Percentiles rank a stretch among this genome's conserved stretches.
Conservation (phyloP, 2,113 vertebrate species). For the Canis aureus region DNA sequence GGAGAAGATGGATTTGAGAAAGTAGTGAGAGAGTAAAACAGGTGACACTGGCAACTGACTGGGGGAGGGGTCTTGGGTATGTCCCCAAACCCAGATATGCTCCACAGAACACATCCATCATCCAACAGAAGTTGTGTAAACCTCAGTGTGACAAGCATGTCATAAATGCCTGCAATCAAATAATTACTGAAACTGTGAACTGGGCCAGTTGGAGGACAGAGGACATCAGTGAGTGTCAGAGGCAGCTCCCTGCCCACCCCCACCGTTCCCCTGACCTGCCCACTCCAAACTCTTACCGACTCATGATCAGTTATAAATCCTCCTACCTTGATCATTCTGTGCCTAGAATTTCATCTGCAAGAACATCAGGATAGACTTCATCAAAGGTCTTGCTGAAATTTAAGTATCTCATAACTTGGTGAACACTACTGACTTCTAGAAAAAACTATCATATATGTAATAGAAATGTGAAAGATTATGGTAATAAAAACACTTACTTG, state of each 20-base stretch:
- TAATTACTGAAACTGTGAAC: not conserved
- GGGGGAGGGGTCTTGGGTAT: not conserved
- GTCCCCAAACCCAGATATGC: not conserved
- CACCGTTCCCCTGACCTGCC: not conserved
- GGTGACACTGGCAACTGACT: not conserved
- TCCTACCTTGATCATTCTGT: not conserved
- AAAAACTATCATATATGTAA: constrained; percentile 39
- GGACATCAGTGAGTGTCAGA: accelerated
- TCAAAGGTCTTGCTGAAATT: not conserved
- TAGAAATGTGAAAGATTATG: not conserved
- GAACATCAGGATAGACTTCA: not conserved
- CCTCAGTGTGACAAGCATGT: not conserved
- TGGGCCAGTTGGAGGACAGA: not conserved
- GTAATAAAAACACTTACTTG: not conserved
- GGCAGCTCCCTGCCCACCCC: not conserved
- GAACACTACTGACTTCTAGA: not conserved
- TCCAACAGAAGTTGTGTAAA: not conserved
- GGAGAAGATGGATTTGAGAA: not conserved
- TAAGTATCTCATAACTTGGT: not conserved
- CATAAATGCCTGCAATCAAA: not conserved
- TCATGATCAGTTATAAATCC: not conserved
- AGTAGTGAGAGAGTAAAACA: not conserved
- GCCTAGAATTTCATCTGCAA: not conserved
- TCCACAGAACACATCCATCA: not conserved
- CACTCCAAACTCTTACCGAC: not conserved